Base-by-base conservation (phyloP, 2,113 vertebrate species). In the Nycticebus coucang region DNA sequence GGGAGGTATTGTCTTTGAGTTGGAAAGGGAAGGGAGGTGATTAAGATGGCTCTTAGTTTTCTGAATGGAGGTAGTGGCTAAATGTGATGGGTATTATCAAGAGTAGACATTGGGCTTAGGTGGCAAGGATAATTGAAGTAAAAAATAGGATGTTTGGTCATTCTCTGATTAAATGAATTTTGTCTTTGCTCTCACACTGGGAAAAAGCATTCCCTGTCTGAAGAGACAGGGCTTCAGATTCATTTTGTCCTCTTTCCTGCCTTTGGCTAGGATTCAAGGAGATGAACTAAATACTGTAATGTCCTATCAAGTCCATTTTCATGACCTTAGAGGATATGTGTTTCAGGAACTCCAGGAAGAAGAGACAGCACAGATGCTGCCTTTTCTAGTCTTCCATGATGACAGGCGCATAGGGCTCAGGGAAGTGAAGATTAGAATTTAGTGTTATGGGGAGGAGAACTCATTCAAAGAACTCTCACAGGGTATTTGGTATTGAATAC, bases 151-250 rank as follows among this genome's bases (percentile, higher is more conserved):
- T 6, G n/a, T 50, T 28, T 62, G 10, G 22, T 60, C 6, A 4
- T 74, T 74, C 3, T 90, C 30, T 59, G 6, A 75, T 83, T 41
- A 87, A 93, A 45, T 83, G 30, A 75, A 77, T 75, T 80, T 83
- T 88, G 9, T 87, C 55, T 93, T 90, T 80, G 33, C 33, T 83
- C n/a, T 94, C 37, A 96, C 22, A 64, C 69, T 68, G 59, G 53
- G 55, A 90, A 95, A 83, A 37, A 1, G 33, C 12, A 22, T 60
- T 84, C 18, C 18, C 14, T 77, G 3, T 6, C 78, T 50, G 60
- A 96, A 90, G n/a, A 18, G n/a, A 28, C 15, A 60, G n/a, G n/a
- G n/a, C 5, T 7, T n/a, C n/a, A 35, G n/a, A 69, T 53, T 81
- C 17, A 55, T 92, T 78, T 26, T 21, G 55, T 50, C 21, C 0